Base-by-base conservation (phyloP, 2,113 vertebrate species). In the Sinocyclocheilus rhinocerous region DNA sequence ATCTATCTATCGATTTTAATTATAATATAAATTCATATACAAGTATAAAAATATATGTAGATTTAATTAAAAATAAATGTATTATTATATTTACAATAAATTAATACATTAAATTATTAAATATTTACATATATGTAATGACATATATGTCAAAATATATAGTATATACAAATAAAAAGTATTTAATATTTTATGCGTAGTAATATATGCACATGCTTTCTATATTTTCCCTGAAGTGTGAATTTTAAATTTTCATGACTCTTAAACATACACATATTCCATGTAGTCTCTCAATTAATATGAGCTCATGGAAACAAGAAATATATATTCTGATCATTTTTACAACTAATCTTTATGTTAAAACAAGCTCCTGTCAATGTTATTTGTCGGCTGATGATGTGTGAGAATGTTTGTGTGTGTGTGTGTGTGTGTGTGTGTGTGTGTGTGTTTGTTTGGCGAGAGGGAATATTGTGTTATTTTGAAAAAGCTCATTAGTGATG, bases 401-500 rank as follows among this genome's bases (percentile, higher is more conserved):
- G 84, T 80, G 76, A 29, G 69, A 9, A 9, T 50, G 24, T 81
- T 1, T 42, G 42, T 8, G 39, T 42, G 9, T 45, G 42, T 45
- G 42, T 2, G 1, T 10, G 42, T 45, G 9, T 45, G 42, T 45
- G 42, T 48, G 45, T 48, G 45, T 69, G 76, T 78, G n/a, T 59
- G 57, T 59, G 57, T 57, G 4, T 20, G 20, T n/a, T n/a, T n/a
- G n/a, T 24, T 24, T 3, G 4, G 10, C 1, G 4, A n/a, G 55
- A 76, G 78, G 79, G 69, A 82, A 65, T 82, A 42, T 61, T 87
- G 75, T 79, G 86, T 59, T 81, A 79, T 50, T 84, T n/a, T 61
- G 75, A 72, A 72, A 72, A 61, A 72, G 63, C 86, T 87, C 69
- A 86, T 84, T 86, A 86, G 65, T 85, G 12, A 70, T 50, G 39